Conservation (phyloP, 2,888 invertebrate genomes). For the Aspidiotus destructor region DNA sequence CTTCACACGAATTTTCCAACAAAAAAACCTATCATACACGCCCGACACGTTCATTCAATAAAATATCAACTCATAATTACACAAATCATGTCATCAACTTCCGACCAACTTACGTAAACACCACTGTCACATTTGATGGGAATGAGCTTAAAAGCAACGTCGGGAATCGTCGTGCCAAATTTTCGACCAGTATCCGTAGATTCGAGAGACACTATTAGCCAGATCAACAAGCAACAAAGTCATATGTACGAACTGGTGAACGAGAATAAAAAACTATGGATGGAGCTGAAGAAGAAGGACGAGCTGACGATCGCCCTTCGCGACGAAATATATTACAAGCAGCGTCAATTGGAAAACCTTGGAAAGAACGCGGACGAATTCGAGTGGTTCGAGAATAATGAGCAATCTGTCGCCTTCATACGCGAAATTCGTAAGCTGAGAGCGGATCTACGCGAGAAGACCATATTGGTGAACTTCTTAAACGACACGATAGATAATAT, state of each 20-base stretch:
- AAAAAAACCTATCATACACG: too few relatives aligned
- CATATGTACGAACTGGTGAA: constrained; percentile 17
- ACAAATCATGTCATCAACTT: too few relatives aligned
- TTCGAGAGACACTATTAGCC: too few relatives aligned
- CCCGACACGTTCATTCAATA: too few relatives aligned
- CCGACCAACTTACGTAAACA: too few relatives aligned
- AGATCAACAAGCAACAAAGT: too few relatives aligned
- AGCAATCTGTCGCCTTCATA: constrained; percentile 7
- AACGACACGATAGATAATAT: constrained; percentile 15
- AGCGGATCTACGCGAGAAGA: constrained; percentile 20
- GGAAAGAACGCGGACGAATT: constrained; percentile 9
- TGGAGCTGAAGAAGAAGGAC: constrained; percentile 23
- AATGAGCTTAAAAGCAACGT: too few relatives aligned
- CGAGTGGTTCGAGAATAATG: constrained; percentile 11
- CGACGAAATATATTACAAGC: constrained; percentile 25
- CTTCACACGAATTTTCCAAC: too few relatives aligned
- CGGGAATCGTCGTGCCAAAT: too few relatives aligned
- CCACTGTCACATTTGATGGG: too few relatives aligned
- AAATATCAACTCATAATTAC: too few relatives aligned
- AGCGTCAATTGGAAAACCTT: constrained; percentile 8
- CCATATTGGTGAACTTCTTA: constrained; percentile 15
- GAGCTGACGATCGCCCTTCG: constrained; percentile 16
- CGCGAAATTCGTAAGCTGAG: constrained; percentile 20
- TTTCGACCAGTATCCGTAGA: too few relatives aligned
- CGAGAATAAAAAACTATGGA: constrained; percentile 26